Percentiles rank a stretch among this genome's conserved stretches.
phyloP scores from a whole-genome alignment of 2,113 vertebrate species.

The Marcusenius ussheri region DNA sequence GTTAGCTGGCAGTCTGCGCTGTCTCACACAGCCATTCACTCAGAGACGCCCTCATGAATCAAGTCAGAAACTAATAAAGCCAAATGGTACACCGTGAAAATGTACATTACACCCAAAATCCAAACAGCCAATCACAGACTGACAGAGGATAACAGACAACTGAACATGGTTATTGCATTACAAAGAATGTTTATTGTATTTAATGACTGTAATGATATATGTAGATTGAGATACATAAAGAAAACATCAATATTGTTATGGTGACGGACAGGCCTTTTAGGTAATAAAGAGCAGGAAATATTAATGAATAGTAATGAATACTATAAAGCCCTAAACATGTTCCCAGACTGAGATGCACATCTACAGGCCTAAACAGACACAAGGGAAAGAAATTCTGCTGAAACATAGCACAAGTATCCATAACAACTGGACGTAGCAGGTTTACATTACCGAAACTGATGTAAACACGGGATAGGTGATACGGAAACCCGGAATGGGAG shows the following conservation, averaged over 20 bases:
- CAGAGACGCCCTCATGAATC: not conserved
- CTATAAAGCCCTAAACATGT: not conserved
- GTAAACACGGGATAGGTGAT: not conserved
- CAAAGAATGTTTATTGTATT: conserved; percentile 20
- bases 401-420: not conserved
- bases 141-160: not conserved
- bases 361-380: not conserved
- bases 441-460: not conserved
- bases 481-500: not conserved
- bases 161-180: conserved; percentile 3
- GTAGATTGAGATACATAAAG: not conserved
- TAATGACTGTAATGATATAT: not conserved
- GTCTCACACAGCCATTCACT: not conserved
- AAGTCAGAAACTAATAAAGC: not conserved
- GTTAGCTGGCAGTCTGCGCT: not conserved
- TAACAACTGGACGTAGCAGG: not conserved
- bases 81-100: not conserved
- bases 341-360: not conserved
- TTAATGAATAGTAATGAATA: not conserved
- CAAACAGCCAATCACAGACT: not conserved
- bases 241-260: not conserved
- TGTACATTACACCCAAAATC: not conserved
- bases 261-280: not conserved
- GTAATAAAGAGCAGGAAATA: not conserved
- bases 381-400: not conserved